Evolutionary conservation across 2,888 invertebrate species (phyloP).

Genomic region (Dinocampus coccinellae): DNA sequence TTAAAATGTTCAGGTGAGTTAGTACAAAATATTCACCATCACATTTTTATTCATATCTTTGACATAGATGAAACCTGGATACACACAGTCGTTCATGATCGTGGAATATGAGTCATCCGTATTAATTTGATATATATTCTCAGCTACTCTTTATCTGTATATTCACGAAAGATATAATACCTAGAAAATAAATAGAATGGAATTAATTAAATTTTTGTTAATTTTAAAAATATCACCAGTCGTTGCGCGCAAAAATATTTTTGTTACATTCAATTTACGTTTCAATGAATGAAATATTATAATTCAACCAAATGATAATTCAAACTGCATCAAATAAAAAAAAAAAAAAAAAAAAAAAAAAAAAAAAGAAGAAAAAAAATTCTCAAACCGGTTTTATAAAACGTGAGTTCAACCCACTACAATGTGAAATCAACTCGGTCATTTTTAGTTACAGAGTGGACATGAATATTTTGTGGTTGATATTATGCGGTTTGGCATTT

Average conservation of each 20-base stretch:
- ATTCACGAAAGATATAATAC: neutral
- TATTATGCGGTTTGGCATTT: conserved; percentile 38
- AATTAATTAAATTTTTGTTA: neutral
- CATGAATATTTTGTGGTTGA: conserved; percentile 45
- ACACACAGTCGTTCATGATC: neutral
- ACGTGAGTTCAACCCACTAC: neutral
- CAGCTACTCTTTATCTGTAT: neutral
- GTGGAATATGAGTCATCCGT: neutral
- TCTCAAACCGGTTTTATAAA: neutral
- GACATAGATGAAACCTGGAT: neutral
- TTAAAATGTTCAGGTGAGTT: neutral
- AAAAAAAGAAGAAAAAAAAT: neutral
- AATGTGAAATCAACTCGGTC: conserved; percentile 2
- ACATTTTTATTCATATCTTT: neutral
- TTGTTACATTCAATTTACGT: neutral
- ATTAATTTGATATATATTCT: neutral
- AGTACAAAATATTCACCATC: neutral
- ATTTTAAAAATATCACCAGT: neutral
- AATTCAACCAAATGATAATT: neutral
- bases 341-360: neutral
- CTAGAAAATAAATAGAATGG: neutral
- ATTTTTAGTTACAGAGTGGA: conserved; percentile 38
- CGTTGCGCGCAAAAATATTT: neutral
- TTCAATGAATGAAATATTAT: neutral
- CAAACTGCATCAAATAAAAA: neutral